Evolutionary conservation across 2,113 vertebrate genomes (phyloP), one percentile per base, ranked within the genome.

Genomic region (Alouatta palliata): DNA sequence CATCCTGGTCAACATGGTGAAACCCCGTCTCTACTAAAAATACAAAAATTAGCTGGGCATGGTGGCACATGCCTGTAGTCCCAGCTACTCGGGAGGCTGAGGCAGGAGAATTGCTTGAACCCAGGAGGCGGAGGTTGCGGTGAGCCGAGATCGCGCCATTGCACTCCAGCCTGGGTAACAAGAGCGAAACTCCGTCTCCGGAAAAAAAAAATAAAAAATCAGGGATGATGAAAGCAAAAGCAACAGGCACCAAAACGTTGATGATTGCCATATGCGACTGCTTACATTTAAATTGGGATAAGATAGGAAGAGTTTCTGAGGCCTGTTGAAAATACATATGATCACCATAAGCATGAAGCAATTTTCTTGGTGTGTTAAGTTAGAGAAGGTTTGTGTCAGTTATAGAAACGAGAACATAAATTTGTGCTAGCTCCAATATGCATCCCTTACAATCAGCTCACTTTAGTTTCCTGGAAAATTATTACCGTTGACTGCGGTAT

Each of bases 401-500:
- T 94, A 4, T 80, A 90, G 93, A 91, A 84, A 89, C 73, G 14
- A 70, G 75, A 83, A 90, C 45, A 84, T 95, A 92, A 92, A 90
- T 95, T 93, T 92, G 4, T n/a, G 25, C 49, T 66, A 91, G n/a
- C 2, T 93, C 61, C 30, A 92, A 84, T 45, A 88, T 45, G 23
- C 13, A 83, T 70, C 7, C 27, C 32, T 94, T 68, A 90, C 21
- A 87, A 96, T 94, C 27, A 96, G 76, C 81, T 52, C 89, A 23
- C 8, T 83, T 70, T 87, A 70, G 37, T 91, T 95, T 89, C n/a
- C 79, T 94, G 45, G 61, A 85, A 92, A 95, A 90, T 95, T 52
- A 90, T 61, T 40, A 70, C 61, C 68, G 11, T 40, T 91, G 19
- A n/a, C 56, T 94, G 4, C 27, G 82, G 45, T 30, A 75, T 66